Conservation (phyloP, 2,113 vertebrate species). For the Pipra filicauda region DNA sequence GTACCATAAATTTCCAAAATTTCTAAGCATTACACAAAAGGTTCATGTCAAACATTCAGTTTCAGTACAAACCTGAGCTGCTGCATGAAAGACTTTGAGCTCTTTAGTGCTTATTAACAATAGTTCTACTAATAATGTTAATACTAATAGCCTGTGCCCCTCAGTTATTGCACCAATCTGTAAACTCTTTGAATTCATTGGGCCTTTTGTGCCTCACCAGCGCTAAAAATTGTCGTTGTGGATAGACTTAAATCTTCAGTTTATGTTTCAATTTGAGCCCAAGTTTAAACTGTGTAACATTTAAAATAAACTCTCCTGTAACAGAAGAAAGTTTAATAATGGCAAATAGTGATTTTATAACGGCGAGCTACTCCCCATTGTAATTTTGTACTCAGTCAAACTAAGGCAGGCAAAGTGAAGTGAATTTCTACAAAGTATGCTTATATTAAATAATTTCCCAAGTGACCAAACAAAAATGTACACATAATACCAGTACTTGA, state of each 20-base stretch:
- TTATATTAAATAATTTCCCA: background rate
- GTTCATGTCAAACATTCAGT: background rate
- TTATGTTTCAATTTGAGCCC: background rate
- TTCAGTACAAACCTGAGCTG: background rate
- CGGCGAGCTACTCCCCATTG: background rate
- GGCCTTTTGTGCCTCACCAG: background rate
- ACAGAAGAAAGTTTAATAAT: background rate
- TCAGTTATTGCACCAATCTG: background rate
- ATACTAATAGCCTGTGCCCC: background rate
- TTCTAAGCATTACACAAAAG: background rate
- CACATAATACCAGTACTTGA: background rate
- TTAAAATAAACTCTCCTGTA: background rate
- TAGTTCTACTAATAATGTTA: background rate
- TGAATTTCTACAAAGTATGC: background rate
- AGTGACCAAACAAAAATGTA: background rate
- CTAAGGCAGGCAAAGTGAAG: background rate
- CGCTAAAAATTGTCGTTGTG: background rate
- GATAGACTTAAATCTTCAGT: background rate
- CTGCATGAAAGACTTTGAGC: background rate
- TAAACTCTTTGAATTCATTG: background rate
- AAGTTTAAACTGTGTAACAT: background rate
- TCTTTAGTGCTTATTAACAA: background rate
- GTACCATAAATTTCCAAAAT: background rate
- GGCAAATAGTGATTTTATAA: background rate
- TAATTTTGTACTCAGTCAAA: background rate